phyloP scores from a whole-genome alignment of 2,888 invertebrate species.

The Encarsia formosa region DNA sequence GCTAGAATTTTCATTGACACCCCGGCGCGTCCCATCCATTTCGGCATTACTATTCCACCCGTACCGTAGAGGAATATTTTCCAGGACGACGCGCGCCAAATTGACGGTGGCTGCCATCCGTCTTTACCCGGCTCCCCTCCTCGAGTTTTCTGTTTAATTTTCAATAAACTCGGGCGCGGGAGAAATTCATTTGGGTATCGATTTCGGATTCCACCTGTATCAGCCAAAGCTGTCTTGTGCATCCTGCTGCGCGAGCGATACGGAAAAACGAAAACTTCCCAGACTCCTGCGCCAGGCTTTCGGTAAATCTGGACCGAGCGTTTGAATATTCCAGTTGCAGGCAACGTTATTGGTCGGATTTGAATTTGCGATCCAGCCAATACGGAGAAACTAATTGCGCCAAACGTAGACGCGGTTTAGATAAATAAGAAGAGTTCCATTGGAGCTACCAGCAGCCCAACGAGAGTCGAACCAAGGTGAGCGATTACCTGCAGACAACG shows the following conservation, averaged over 20 bases:
- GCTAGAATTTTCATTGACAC: constrained; percentile 10
- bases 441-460: too few species aligned
- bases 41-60: constrained; percentile 11
- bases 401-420: too few species aligned
- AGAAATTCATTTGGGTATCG: neutral
- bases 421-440: too few species aligned
- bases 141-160: neutral
- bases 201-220: neutral
- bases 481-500: constrained; percentile 9
- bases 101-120: neutral
- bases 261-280: constrained; percentile 5
- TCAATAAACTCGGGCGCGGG: neutral
- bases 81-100: neutral
- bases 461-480: too few species aligned
- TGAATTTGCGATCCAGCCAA: too few species aligned
- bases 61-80: neutral
- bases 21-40: neutral
- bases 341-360: too few species aligned
- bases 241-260: too few species aligned
- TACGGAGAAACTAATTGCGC: too few species aligned
- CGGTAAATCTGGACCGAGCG: too few species aligned
- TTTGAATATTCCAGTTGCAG: too few species aligned
- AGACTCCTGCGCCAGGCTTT: neutral
- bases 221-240: neutral
- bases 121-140: too few species aligned